A percentile compares a stretch with the other conserved stretches of the same genome.
These are phyloP conservation scores for Myripristis jacobus DNA, from an alignment of 2,797 vertebrate genomes.

Conservation along the genomic window DNA sequence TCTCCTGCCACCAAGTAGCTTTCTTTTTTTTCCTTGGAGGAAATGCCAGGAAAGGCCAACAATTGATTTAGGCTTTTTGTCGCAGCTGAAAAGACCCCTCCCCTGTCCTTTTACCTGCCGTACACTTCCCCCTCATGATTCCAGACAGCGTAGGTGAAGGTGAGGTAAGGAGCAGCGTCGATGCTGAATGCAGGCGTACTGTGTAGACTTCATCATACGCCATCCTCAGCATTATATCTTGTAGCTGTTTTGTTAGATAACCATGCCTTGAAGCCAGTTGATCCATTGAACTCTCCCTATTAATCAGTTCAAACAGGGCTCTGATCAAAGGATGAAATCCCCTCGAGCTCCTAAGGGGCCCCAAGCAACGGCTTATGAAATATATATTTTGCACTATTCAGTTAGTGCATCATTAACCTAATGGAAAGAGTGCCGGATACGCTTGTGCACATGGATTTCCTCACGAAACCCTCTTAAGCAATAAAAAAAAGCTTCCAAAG, in stretches of 20 bases:
- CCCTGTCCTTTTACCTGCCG: not conserved
- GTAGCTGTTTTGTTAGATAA: conserved; percentile 11
- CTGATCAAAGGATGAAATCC: conserved; percentile 73
- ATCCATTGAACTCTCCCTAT: conserved; percentile 64
- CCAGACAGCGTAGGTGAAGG: not conserved
- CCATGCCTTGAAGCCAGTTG: conserved; percentile 53
- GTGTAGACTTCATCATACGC: not conserved
- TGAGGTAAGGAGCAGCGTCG: too few species aligned
- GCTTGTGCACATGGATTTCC: conserved; percentile 31
- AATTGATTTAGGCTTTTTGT: not conserved
- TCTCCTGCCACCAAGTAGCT: too few species aligned
- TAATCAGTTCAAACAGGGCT: conserved; percentile 76
- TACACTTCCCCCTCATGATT: not conserved
- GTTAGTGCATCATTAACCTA: conserved; percentile 60
- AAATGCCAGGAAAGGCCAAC: too few species aligned
- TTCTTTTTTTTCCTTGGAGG: too few species aligned
- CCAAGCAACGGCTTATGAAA: conserved; percentile 62
- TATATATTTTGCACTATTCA: conserved; percentile 55
- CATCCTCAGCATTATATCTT: conserved; percentile 15
- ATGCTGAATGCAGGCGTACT: not conserved
- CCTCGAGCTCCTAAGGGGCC: conserved; percentile 45
- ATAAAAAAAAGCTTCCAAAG: too few species aligned
- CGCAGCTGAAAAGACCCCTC: not conserved
- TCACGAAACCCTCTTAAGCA: too few species aligned
- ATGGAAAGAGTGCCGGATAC: conserved; percentile 44